Evolutionary conservation across 2,797 vertebrate genomes (phyloP), one percentile per base, ranked within the genome.

Genomic region (Premnoplex brunnescens): DNA sequence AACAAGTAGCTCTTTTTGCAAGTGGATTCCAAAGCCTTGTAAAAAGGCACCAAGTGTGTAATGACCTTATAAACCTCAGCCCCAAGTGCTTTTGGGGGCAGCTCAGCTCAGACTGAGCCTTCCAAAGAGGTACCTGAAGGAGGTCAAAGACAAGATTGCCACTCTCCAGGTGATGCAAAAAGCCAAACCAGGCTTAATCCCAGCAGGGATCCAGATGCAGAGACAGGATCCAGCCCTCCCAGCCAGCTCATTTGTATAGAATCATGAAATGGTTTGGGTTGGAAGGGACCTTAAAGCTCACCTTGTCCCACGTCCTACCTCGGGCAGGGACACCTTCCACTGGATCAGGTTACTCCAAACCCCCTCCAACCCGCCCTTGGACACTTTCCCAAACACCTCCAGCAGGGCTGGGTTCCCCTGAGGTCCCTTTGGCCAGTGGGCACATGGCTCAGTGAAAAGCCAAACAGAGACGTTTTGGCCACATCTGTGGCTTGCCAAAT

Each of bases 401-500:
- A 0, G 0, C 3, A 2, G 39, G 23, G 43, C 41, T 19, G 75
- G 22, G 64, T 8, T 75, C 9, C 28, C 32, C 58, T 2, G 14
- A 55, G 43, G 44, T 52, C 19, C 56, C 41, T 39, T 54, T 0
- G 5, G 46, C 26, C 2, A 0, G 49, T 5, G 32, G 28, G 46
- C 32, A 11, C 63, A 32, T 39, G 82, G 43, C 54, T 62, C 9
- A 6, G 48, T 2, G 2, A 88, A 63, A 89, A 87, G 12, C 44
- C 44, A 1, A 21, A 9, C 0, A 0, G 59, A 77, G 89, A 55
- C 1, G 0, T 13, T 59, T 30, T 34, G 51, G 75, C 44, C 71
- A 22, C 37, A 18, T 62, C 69, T 12, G 51, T 0, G 4, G 71
- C 55, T 91, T 92, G 73, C 63, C 77, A 66, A 48, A 51, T 30